Evolutionary conservation across 2,113 vertebrate genomes (phyloP), one percentile per base, ranked within the genome.

Genomic region (Dasyornis broadbenti): DNA sequence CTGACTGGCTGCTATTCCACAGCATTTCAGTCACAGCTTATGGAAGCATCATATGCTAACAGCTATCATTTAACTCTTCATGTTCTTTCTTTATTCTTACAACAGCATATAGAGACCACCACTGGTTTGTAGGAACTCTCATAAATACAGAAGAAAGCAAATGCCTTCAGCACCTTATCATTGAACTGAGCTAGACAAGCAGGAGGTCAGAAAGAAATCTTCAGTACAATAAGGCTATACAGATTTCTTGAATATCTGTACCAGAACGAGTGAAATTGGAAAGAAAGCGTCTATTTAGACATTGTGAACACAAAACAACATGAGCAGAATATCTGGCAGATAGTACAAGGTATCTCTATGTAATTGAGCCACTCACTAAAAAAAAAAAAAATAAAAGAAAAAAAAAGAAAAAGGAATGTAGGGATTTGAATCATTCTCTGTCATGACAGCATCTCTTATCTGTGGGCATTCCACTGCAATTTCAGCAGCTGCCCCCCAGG

Each of bases 381-480:
- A 39, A 72, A 20, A 39, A 72, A 66, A 61, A 33, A 18, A 44
- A 44, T 17, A 20, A 45, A 44, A 8, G 18, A 44, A 44, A 15
- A 8, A 42, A 42, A 42, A n/a, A 35, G 39, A n/a, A 1, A 33
- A 30, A 40, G 19, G 1, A 54, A 66, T 0, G 2, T 10, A 45
- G 42, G 23, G 70, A 92, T 82, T 75, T 42, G 23, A 47, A 85
- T 71, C 27, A 16, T 42, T 56, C 44, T 59, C 61, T 83, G 63
- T 35, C 45, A 71, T 7, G 20, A 59, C 13, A 70, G 13, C 3
- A 0, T 64, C 47, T 69, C 28, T 82, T 54, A 40, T n/a, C 61
- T 68, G 19, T 27, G 33, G 49, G 27, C 37, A 82, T 94, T 65
- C 57, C 39, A 21, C 50, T 57, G 50, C 72, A 79, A 53, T 87